A percentile compares a stretch with the other conserved stretches of the same genome.
These are phyloP conservation scores for Lasioglossum lativentre DNA, from an alignment of 2,888 invertebrate genomes.

Conservation along the genomic window DNA sequence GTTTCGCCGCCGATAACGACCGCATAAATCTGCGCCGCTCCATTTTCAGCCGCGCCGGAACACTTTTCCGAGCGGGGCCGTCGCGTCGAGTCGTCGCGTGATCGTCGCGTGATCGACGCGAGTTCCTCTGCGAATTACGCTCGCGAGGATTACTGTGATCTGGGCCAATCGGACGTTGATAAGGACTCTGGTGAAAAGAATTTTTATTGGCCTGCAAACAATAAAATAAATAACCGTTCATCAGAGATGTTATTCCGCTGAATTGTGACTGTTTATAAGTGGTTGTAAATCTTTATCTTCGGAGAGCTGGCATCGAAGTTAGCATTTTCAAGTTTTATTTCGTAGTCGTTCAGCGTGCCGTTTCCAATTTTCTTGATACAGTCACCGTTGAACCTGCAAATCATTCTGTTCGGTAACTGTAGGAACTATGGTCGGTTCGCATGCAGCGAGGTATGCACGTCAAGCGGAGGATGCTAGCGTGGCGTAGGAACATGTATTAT, in stretches of 20 bases:
- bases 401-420: neutral
- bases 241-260: neutral
- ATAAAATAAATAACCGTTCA: neutral
- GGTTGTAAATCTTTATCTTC: neutral
- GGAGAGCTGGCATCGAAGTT: neutral
- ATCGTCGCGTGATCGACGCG: neutral
- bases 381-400: neutral
- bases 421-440: slow-evolving; percentile 3
- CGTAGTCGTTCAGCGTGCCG: neutral
- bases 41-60: neutral
- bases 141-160: neutral
- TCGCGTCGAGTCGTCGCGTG: neutral
- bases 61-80: neutral
- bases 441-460: slow-evolving; percentile 70
- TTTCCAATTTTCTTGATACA: neutral
- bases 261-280: neutral
- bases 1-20: slow-evolving; percentile 38
- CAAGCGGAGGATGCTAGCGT: slow-evolving; percentile 76
- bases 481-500: slow-evolving; percentile 80
- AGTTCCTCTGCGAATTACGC: slow-evolving; percentile 5
- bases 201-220: neutral
- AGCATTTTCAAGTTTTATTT: neutral
- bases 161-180: neutral
- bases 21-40: slow-evolving; percentile 27
- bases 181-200: neutral